Base-by-base conservation (phyloP, 2,797 vertebrate species). In the Bovichtus variegatus region DNA sequence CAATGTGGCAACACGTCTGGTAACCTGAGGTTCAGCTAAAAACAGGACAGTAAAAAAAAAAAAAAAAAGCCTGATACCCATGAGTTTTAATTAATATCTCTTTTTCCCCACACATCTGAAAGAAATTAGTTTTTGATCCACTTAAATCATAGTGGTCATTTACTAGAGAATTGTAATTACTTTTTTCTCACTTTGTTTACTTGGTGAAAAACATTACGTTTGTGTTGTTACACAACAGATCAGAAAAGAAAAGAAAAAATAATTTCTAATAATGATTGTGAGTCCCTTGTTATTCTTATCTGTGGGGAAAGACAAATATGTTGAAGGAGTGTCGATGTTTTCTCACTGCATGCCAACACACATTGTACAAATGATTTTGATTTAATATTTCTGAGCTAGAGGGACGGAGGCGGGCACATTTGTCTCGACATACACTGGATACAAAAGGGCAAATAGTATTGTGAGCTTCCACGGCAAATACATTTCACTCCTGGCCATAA, bases 401-500 rank as follows among this genome's bases (percentile, higher is more conserved):
- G 62, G 75, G 80, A 72, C 15, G 12, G 54, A 73, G 69, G 19
- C 74, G 29, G 64, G 40, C 57, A 61, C 58, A 84, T 59, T 73
- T 23, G 41, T 81, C 76, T 74, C 3, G 67, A 78, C 53, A 59
- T 57, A 76, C 25, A 76, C 40, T 57, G 47, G 25, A 72, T 71
- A 80, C 36, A 40, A 78, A 74, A 76, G 50, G 60, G 49, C 68
- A 76, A 86, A 77, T 18, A 55, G 61, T 50, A 69, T 68, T 79
- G 21, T 54, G 55, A 81, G 72, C 61, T 54, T 64, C 27, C 15
- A n/a, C 15, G 10, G 82, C 59, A 84, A 89, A 86, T 46, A 87
- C 71, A 85, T 85, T 88, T 74, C 82, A 71, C 78, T 84, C 61
- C 38, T 77, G 82, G 91, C 78, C 74, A 89, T 80, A 92, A 88